A percentile compares a stretch with the other conserved stretches of the same genome.
These are phyloP conservation scores for Myopa testacea DNA, from an alignment of 2,888 invertebrate genomes.

Conservation along the genomic window DNA sequence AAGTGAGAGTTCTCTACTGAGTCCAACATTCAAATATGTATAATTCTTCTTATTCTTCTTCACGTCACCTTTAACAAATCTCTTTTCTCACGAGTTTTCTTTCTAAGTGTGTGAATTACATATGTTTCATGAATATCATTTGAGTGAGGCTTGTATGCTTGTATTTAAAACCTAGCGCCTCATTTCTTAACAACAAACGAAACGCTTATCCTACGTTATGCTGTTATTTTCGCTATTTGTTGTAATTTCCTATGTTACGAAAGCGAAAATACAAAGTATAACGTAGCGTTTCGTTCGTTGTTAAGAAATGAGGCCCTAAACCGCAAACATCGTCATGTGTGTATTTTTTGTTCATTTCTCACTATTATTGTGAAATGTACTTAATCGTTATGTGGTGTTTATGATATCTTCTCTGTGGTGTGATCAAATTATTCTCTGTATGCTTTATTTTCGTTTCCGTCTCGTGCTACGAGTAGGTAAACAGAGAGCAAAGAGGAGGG, in stretches of 20 bases:
- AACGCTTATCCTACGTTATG: too few relatives aligned
- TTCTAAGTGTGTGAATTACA: background rate
- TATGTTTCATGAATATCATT: too few relatives aligned
- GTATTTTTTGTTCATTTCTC: background rate
- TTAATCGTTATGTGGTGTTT: background rate
- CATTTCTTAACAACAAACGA: too few relatives aligned
- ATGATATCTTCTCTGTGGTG: background rate
- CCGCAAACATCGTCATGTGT: background rate
- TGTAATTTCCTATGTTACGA: too few relatives aligned
- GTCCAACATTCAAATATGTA: constrained; percentile 18
- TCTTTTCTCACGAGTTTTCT: background rate
- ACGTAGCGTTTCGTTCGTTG: too few relatives aligned
- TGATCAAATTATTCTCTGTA: constrained; percentile 2
- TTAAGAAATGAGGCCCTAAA: too few relatives aligned
- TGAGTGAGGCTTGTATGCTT: too few relatives aligned
- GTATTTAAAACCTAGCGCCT: too few relatives aligned
- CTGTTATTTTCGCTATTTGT: too few relatives aligned
- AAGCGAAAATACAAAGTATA: too few relatives aligned
- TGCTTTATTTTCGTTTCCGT: constrained; percentile 20
- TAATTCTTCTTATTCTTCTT: background rate
- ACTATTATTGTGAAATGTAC: background rate
- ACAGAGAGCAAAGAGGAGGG: constrained; percentile 16
- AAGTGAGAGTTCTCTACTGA: constrained; percentile 42
- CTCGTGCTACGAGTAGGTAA: constrained; percentile 16
- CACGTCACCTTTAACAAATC: background rate